Evolutionary conservation across 2,888 invertebrate genomes (phyloP).

Genomic region (Rhimphoctona megacephalus): DNA sequence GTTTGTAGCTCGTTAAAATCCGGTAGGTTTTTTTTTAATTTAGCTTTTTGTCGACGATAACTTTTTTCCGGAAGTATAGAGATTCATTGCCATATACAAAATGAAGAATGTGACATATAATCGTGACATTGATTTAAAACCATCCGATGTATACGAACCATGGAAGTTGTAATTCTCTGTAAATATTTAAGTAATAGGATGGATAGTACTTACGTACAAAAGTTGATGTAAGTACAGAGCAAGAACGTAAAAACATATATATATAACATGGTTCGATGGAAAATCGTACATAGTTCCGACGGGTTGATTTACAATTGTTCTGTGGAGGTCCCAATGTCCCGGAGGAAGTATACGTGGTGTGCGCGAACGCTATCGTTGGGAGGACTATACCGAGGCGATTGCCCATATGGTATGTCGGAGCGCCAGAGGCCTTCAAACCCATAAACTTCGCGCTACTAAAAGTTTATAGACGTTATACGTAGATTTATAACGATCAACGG

Average conservation of each 20-base stretch:
- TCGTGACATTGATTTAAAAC: background rate
- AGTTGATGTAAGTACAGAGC: background rate
- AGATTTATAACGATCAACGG: slow-evolving; percentile 80
- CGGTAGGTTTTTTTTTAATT: background rate
- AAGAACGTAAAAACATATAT: background rate
- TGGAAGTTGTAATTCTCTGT: background rate
- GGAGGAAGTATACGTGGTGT: slow-evolving; percentile 69
- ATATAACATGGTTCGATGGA: slow-evolving; percentile 63
- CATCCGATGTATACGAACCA: background rate
- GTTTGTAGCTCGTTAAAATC: background rate
- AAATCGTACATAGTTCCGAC: slow-evolving; percentile 72
- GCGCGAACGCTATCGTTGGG: slow-evolving; percentile 54
- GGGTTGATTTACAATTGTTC: slow-evolving; percentile 79
- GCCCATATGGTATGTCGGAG: slow-evolving; percentile 24
- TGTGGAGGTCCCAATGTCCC: slow-evolving; percentile 75
- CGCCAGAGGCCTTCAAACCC: slow-evolving; percentile 51
- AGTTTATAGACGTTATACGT: slow-evolving; percentile 80
- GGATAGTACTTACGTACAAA: background rate
- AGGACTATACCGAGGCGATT: slow-evolving; percentile 58
- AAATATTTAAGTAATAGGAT: background rate
- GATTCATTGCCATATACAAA: background rate
- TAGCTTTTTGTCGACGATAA: background rate
- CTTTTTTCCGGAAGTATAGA: background rate
- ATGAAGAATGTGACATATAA: no score
- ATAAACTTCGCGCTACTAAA: slow-evolving; percentile 75